phyloP scores from a whole-genome alignment of 2,888 invertebrate species.

The Heliconius sara region DNA sequence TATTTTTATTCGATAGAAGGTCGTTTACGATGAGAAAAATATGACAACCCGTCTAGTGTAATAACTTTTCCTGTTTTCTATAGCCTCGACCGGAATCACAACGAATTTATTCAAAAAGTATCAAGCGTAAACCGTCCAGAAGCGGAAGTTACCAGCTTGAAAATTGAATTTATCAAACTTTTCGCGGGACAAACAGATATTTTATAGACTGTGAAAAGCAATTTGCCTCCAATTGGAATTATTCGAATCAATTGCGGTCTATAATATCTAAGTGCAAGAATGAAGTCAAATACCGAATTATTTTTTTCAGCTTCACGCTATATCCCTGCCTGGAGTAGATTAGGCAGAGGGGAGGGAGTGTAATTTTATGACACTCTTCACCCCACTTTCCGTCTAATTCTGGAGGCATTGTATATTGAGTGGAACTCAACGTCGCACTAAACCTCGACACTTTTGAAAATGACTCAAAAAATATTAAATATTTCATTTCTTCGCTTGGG shows the following conservation, averaged over 20 bases:
- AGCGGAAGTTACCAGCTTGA: constrained; percentile 75
- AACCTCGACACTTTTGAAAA: too few relatives aligned
- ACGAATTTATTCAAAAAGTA: constrained; percentile 81
- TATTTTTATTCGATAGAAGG: constrained; percentile 20
- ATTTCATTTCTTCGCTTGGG: too few relatives aligned
- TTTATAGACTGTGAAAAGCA: constrained; percentile 81
- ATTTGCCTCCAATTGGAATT: constrained; percentile 76
- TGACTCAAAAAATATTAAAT: too few relatives aligned
- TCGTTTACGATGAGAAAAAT: constrained; percentile 42
- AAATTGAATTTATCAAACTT: constrained; percentile 82
- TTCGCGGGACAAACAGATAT: constrained; percentile 78
- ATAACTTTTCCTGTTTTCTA: constrained; percentile 61
- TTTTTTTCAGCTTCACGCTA: too few relatives aligned
- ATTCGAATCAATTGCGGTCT: constrained; percentile 64
- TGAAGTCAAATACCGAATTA: background rate
- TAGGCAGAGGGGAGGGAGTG: too few relatives aligned
- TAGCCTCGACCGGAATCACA: constrained; percentile 68
- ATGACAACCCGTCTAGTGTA: constrained; percentile 38
- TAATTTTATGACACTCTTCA: too few relatives aligned
- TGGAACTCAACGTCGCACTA: too few relatives aligned
- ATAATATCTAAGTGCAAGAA: constrained; percentile 58
- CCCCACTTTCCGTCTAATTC: too few relatives aligned
- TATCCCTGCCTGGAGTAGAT: too few relatives aligned
- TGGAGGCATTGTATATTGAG: too few relatives aligned
- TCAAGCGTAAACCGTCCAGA: constrained; percentile 76